phyloP scores from a whole-genome alignment of 2,888 invertebrate genomes.

The Miltochrista miniata region DNA sequence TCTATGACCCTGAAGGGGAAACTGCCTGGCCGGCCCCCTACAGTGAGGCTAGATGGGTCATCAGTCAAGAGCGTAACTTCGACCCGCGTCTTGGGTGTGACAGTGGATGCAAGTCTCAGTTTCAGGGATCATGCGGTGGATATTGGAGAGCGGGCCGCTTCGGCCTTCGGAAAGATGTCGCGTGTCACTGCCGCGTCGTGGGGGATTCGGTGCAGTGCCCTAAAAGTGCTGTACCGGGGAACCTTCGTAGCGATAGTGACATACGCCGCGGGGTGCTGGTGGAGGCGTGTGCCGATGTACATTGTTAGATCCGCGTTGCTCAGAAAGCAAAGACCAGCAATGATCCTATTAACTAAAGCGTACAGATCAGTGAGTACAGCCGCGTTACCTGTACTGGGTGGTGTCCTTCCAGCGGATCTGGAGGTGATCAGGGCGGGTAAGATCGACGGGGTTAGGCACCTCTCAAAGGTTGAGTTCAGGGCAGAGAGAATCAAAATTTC shows the following conservation, averaged over 20 bases:
- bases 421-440: constrained; percentile 19
- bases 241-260: fast-evolving
- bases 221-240: no score
- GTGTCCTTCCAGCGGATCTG: constrained; percentile 20
- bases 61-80: no score
- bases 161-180: no score
- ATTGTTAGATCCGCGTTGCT: neutral
- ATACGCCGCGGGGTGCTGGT: constrained; percentile 6
- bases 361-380: constrained; percentile 14
- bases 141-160: no score
- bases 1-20: constrained; percentile 22
- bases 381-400: constrained; percentile 16
- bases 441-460: no score
- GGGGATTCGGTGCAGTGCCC: no score
- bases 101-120: no score
- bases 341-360: constrained; percentile 18
- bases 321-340: constrained; percentile 1
- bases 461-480: neutral
- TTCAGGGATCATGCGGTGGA: no score
- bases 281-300: neutral
- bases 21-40: neutral
- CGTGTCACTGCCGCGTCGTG: no score
- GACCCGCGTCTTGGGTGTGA: no score
- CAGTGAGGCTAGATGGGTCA: no score
- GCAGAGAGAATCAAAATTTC: neutral